Evolutionary conservation across 2,888 invertebrate species (phyloP).

Genomic region (Tinea trinotella): DNA sequence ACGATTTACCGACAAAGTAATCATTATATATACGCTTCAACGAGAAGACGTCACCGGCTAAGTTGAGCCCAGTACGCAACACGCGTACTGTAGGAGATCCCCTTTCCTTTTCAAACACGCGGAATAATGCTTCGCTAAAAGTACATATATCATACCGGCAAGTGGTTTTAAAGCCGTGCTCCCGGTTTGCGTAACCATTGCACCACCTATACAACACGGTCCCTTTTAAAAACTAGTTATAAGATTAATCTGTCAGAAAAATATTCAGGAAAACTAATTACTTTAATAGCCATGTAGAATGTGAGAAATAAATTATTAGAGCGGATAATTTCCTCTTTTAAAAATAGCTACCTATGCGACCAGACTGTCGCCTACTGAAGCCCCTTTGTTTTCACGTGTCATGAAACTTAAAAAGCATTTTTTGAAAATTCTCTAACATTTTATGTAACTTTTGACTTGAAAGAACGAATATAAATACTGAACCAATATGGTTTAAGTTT

Average conservation of each 20-base stretch:
- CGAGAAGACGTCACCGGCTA: too few relatives aligned
- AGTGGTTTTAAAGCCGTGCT: too few relatives aligned
- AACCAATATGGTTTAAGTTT: background rate
- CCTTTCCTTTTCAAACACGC: too few relatives aligned
- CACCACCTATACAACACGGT: too few relatives aligned
- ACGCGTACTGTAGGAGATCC: too few relatives aligned
- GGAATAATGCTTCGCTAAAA: too few relatives aligned
- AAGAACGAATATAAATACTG: background rate
- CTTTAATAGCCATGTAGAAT: background rate
- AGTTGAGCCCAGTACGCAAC: too few relatives aligned
- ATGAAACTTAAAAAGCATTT: conserved; percentile 17
- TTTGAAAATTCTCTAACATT: conserved; percentile 10
- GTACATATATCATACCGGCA: too few relatives aligned
- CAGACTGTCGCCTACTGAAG: conserved; percentile 14
- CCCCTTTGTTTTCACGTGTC: conserved; percentile 19
- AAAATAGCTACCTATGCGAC: conserved; percentile 12
- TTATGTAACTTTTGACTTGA: background rate
- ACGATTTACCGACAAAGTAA: too few relatives aligned
- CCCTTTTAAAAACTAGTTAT: background rate
- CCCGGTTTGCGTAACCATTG: too few relatives aligned
- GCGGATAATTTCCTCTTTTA: conserved; percentile 15
- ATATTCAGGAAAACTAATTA: background rate
- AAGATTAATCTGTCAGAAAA: background rate
- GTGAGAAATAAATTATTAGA: conserved; percentile 13
- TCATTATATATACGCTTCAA: too few relatives aligned